Conservation (phyloP, 2,888 invertebrate genomes). For the Hermaeophaga mercurialis region DNA sequence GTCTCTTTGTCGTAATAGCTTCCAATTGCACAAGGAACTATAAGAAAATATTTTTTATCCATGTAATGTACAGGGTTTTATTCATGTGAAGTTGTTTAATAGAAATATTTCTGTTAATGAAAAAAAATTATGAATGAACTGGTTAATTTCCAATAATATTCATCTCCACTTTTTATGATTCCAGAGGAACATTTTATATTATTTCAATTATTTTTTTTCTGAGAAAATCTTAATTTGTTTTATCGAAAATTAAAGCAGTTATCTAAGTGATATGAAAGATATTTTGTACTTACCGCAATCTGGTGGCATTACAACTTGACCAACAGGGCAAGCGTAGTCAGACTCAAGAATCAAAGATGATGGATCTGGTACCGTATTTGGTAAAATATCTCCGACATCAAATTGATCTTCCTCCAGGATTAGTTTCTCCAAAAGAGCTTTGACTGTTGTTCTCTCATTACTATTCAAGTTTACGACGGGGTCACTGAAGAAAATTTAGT, state of each 20-base stretch:
- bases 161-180: too few species aligned
- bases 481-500: constrained; percentile 66
- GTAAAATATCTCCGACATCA: constrained; percentile 89
- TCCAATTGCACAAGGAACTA: constrained; percentile 90
- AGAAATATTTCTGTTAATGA: too few species aligned
- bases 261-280: too few species aligned
- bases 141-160: too few species aligned
- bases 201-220: too few species aligned
- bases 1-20: constrained; percentile 80
- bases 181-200: too few species aligned
- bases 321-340: constrained; percentile 90
- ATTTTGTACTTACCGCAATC: constrained; percentile 80
- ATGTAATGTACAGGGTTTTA: too few species aligned
- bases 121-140: neutral
- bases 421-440: constrained; percentile 83
- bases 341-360: constrained; percentile 85
- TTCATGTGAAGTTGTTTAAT: too few species aligned
- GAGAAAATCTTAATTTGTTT: too few species aligned
- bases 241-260: too few species aligned
- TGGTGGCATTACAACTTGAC: constrained; percentile 92
- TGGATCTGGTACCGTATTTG: constrained; percentile 93
- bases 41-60: constrained; percentile 39
- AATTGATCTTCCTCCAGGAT: constrained; percentile 94
- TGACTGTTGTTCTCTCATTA: constrained; percentile 84
- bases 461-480: constrained; percentile 86